A percentile compares a stretch with the other conserved stretches of the same genome.
These are phyloP conservation scores for Shargacucullia verbasci DNA, from an alignment of 2,888 invertebrate genomes.

Conservation along the genomic window DNA sequence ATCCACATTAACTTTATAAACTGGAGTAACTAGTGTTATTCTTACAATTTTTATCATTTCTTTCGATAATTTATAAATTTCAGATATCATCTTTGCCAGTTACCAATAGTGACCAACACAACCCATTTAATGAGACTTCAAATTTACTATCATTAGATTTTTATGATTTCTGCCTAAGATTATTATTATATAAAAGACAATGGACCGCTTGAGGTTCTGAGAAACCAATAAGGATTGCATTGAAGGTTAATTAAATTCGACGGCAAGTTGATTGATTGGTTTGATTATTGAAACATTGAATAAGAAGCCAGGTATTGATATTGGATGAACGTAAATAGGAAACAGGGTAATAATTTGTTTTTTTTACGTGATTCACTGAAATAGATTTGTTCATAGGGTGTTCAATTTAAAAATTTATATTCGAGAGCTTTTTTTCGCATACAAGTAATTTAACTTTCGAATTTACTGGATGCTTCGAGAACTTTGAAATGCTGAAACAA, in stretches of 20 bases:
- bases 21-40: neutral
- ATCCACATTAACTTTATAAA: neutral
- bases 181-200: constrained; percentile 42
- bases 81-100: neutral
- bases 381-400: neutral
- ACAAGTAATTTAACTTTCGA: neutral
- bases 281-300: constrained; percentile 41
- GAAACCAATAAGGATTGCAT: constrained; percentile 47
- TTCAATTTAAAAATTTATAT: constrained; percentile 3
- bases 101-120: neutral
- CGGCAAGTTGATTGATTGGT: constrained; percentile 44
- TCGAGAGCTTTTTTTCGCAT: too few species aligned
- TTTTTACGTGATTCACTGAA: constrained; percentile 18
- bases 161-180: constrained; percentile 35
- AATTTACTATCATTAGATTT: constrained; percentile 18
- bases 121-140: neutral
- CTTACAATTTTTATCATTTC: too few species aligned
- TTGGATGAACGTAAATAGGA: constrained; percentile 17
- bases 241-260: constrained; percentile 51
- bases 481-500: neutral
- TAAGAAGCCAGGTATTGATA: constrained; percentile 28
- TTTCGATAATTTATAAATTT: constrained; percentile 8
- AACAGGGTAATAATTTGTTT: constrained; percentile 6
- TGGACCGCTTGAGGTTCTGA: constrained; percentile 40
- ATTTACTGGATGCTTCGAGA: constrained; percentile 7